These are phyloP conservation scores for Callyntrura sp. DNA, from an alignment of 2,888 invertebrate genomes.

Conservation along the genomic window DNA sequence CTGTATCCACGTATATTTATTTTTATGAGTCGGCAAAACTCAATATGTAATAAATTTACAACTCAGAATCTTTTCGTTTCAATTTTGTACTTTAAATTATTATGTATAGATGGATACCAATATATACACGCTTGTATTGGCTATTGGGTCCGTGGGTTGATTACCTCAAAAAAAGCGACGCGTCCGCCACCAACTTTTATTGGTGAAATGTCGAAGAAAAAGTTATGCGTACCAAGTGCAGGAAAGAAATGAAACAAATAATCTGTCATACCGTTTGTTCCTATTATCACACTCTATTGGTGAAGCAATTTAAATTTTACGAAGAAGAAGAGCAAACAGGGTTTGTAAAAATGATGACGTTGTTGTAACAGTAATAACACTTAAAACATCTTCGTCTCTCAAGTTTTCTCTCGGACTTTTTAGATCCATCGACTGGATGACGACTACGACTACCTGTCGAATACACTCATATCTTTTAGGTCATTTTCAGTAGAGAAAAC, in stretches of 20 bases:
- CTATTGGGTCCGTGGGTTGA: not conserved
- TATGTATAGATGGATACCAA: not conserved
- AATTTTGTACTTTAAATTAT: constrained; percentile 16
- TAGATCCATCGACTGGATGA: constrained; percentile 1
- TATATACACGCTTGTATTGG: not conserved
- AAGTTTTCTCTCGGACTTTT: not conserved
- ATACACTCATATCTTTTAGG: constrained; percentile 52
- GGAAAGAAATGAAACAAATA: constrained; percentile 17
- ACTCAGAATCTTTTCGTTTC: constrained; percentile 17
- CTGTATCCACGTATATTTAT: not conserved
- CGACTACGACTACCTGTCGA: constrained; percentile 66
- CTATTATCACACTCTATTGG: constrained; percentile 63
- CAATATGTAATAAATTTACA: constrained; percentile 67
- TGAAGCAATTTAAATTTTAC: not conserved
- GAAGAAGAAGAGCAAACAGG: constrained; percentile 30
- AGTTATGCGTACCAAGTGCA: constrained; percentile 23
- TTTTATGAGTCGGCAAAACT: constrained; percentile 64
- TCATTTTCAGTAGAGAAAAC: constrained; percentile 51
- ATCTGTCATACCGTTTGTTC: constrained; percentile 35
- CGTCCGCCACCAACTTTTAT: not conserved
- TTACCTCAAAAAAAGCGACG: not conserved
- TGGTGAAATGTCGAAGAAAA: not conserved
- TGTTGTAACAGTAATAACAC: constrained; percentile 42
- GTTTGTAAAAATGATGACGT: constrained; percentile 9
- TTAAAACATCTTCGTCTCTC: not conserved